Conservation (phyloP, 1,140 invertebrate genomes). For the Conopomorpha cramerella region DNA sequence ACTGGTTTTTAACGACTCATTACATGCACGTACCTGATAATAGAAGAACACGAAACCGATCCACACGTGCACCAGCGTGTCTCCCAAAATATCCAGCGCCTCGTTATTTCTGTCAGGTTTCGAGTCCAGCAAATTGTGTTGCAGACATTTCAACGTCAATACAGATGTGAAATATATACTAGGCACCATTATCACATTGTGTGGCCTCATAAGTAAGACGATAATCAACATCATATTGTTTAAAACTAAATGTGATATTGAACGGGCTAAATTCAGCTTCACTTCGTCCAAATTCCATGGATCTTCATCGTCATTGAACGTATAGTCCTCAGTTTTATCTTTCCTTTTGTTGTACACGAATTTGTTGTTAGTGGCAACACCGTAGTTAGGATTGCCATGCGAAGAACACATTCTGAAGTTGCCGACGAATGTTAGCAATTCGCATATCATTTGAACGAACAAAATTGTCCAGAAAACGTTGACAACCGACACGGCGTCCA, state of each 20-base stretch:
- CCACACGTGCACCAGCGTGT: conserved; percentile 66
- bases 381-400: not conserved
- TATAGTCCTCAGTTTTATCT: conserved; percentile 35
- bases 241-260: conserved; percentile 34
- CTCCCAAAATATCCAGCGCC: conserved; percentile 23
- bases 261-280: conserved; percentile 28
- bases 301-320: conserved; percentile 27
- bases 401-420: no score
- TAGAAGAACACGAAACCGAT: conserved; percentile 76
- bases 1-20: no score
- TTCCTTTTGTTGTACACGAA: conserved; percentile 37
- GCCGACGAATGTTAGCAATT: no score
- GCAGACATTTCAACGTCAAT: conserved; percentile 53
- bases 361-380: conserved; percentile 9
- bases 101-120: conserved; percentile 21
- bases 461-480: conserved; percentile 42
- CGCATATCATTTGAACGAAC: conserved; percentile 28
- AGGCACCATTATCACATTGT: conserved; percentile 77
- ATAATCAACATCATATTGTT: conserved; percentile 61
- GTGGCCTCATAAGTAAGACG: conserved; percentile 71
- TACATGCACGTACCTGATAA: conserved; percentile 67
- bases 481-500: conserved; percentile 26
- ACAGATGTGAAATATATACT: conserved; percentile 61
- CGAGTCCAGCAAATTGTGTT: conserved; percentile 43
- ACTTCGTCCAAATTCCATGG: conserved; percentile 41